Evolutionary conservation across 2,888 invertebrate genomes (phyloP), one percentile per base, ranked within the genome.

Genomic region (Xylocampa areola): DNA sequence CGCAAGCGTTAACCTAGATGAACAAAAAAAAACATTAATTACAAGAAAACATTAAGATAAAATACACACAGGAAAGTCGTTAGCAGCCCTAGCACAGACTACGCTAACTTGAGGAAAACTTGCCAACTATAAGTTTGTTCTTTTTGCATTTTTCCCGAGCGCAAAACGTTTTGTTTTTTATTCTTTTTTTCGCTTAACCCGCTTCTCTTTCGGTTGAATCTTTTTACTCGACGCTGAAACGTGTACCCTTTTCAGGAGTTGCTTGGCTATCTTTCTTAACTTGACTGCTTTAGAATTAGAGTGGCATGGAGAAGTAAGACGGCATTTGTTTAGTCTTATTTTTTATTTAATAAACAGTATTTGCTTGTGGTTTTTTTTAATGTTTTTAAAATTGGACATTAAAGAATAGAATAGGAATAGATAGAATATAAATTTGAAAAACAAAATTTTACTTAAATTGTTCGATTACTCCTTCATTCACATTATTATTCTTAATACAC

Each of bases 241-340:
- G 91, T 90, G 92, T 92, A 92, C 92, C 93, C 93, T 90, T 92
- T 92, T 91, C 92, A 91, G 87, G 87, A 92, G 91, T 90, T 90
- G 86, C 85, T 85, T 81, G 86, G 88, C 92, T 92, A 92, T 94
- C 92, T 92, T 91, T 92, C 90, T 90, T 88, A 87, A 92, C 88
- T 92, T 91, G 85, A 89, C 88, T 93, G 88, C 85, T 76, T 83
- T 77, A 65, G 82, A 78, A 81, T 76, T 79, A 33, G 45, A 59
- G 60, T 59, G 55, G 68, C 54, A 54, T 89, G 69, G 92, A 92
- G 89, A 7, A 7, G 1, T 4, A 4, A 6, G 21, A 68, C 29
- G 81, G 17, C 49, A 10, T 10, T 14, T 8, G 2, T 3, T 5
- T 13, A 1, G 0, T 0, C 0, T 0, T 8, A 2, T 4, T 4